Percentiles rank a stretch among this genome's conserved stretches.
Evolutionary conservation across 2,888 invertebrate species (phyloP).

Genomic region (Plagiodera versicolora): DNA sequence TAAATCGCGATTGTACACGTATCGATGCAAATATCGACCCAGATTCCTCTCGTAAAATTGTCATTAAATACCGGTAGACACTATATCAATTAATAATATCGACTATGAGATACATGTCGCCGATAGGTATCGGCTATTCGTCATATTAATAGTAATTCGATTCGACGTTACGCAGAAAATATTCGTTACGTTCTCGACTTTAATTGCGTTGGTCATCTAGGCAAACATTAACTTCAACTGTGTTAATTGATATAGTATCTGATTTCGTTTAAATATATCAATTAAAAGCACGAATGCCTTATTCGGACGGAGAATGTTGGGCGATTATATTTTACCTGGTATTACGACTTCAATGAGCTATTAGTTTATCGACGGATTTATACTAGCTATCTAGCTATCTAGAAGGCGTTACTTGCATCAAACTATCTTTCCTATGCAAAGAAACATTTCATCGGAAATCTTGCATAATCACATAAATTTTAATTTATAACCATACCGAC

Average conservation of each 20-base stretch:
- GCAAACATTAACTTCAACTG: slow-evolving; percentile 7
- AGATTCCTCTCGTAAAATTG: slow-evolving; percentile 7
- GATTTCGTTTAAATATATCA: slow-evolving; percentile 11
- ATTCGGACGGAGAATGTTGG: background rate
- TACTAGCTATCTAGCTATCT: too few relatives aligned
- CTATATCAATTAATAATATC: slow-evolving; percentile 12
- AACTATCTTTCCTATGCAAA: too few relatives aligned
- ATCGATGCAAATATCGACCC: slow-evolving; percentile 13
- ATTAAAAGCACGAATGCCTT: slow-evolving; percentile 2
- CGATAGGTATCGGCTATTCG: slow-evolving; percentile 11
- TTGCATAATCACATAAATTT: too few relatives aligned
- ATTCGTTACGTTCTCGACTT: slow-evolving; percentile 3
- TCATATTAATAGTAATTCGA: slow-evolving; percentile 13
- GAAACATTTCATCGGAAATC: too few relatives aligned
- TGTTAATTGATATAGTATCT: slow-evolving; percentile 8
- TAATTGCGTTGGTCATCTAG: slow-evolving; percentile 7
- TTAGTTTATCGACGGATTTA: background rate
- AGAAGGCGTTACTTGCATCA: background rate
- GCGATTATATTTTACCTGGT: background rate
- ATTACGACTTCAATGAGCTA: background rate
- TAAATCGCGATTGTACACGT: background rate
- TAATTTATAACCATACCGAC: too few relatives aligned
- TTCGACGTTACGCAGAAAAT: slow-evolving; percentile 8
- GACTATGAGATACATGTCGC: slow-evolving; percentile 9
- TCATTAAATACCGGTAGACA: background rate